Conservation (phyloP, 2,888 invertebrate genomes). For the Phengaris alcon region DNA sequence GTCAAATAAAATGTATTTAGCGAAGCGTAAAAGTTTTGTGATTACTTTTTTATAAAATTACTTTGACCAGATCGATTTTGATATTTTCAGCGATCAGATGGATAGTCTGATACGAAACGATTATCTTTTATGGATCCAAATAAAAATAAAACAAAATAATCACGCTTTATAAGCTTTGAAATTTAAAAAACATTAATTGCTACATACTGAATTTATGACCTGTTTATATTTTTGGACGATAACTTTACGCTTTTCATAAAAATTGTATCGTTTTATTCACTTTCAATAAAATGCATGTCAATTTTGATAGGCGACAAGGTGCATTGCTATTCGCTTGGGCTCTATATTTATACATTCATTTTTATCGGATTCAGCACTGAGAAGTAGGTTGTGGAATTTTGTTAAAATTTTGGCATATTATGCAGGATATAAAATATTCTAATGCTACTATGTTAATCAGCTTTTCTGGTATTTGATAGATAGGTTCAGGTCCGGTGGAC, state of each 20-base stretch:
- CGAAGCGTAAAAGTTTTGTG: neutral
- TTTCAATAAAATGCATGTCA: neutral
- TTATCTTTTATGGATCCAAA: no score
- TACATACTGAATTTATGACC: neutral
- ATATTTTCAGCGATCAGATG: no score
- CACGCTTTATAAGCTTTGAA: neutral
- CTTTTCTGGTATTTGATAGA: no score
- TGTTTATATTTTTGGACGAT: slow-evolving; percentile 5
- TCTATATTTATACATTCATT: neutral
- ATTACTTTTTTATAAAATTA: neutral
- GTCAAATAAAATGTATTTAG: neutral
- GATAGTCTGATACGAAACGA: no score
- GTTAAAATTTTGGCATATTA: neutral
- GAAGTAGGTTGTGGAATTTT: neutral
- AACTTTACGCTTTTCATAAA: slow-evolving; percentile 7
- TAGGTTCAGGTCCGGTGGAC: no score
- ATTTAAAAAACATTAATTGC: neutral
- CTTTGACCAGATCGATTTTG: neutral
- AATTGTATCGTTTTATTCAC: neutral
- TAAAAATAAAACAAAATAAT: no score
- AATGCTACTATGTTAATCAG: no score
- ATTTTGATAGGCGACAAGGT: neutral
- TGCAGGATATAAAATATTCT: neutral
- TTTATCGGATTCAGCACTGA: neutral
- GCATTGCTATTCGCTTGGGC: neutral